Percentiles rank a stretch among this genome's conserved stretches.
These are phyloP conservation scores for Caenorhabditis sp. DNA, from an alignment of 2,888 invertebrate genomes.

Conservation along the genomic window DNA sequence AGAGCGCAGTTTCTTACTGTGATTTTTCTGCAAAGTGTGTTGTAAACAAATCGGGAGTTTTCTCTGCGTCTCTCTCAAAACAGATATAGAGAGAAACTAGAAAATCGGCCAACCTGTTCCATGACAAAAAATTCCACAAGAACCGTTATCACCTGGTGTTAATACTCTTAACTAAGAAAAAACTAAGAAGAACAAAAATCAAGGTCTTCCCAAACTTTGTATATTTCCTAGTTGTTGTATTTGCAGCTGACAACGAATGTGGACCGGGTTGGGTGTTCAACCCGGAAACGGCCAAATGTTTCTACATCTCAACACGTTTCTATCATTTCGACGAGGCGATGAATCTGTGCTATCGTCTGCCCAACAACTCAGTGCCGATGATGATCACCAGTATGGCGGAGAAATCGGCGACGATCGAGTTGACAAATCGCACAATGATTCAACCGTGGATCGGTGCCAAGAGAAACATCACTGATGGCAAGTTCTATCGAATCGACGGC, in stretches of 20 bases:
- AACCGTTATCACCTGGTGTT: no score
- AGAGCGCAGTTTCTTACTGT: no score
- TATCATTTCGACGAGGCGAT: conserved; percentile 24
- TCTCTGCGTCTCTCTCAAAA: no score
- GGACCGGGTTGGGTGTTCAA: conserved; percentile 13
- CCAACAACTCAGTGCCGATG: conserved; percentile 16
- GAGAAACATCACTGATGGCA: conserved; percentile 10
- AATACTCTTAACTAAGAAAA: no score
- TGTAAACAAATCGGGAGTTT: no score
- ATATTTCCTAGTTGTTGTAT: background rate
- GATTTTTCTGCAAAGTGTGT: no score
- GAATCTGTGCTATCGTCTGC: conserved; percentile 5
- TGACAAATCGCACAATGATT: conserved; percentile 11
- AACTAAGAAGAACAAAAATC: background rate
- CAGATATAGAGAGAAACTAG: no score
- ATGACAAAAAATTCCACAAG: no score
- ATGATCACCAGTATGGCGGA: conserved; percentile 14
- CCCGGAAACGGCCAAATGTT: conserved; percentile 24
- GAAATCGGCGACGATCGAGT: conserved; percentile 7
- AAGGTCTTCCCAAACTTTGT: background rate
- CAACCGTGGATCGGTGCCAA: conserved; percentile 22
- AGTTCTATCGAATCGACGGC: conserved; percentile 10
- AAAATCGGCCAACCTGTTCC: no score
- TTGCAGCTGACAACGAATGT: conserved; percentile 8
- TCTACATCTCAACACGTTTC: conserved; percentile 14